Conservation (phyloP, 2,113 vertebrate genomes). For the Mionectes macconnelli region DNA sequence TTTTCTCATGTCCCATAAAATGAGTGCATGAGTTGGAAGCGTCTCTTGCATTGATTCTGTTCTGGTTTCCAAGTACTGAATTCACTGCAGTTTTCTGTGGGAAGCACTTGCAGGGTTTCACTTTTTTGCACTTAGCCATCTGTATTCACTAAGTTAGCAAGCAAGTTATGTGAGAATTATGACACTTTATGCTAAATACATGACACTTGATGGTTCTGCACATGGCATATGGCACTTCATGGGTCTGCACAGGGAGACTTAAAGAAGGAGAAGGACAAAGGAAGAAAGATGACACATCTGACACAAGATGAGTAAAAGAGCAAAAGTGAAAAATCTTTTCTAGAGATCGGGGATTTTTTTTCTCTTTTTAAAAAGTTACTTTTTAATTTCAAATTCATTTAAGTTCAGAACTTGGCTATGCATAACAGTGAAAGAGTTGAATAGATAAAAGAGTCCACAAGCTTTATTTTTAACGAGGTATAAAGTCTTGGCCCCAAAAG, state of each 20-base stretch:
- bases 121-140: slow-evolving; percentile 32
- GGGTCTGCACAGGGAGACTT: not conserved
- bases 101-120: slow-evolving; percentile 19
- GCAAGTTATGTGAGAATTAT: slow-evolving; percentile 43
- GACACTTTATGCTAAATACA: slow-evolving; percentile 45
- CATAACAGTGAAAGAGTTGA: not conserved
- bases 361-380: not conserved
- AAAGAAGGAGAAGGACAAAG: not conserved
- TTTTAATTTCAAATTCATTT: not conserved
- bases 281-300: not conserved
- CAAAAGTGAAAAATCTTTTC: not conserved
- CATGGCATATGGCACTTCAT: not conserved
- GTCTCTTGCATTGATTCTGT: not conserved
- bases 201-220: slow-evolving; percentile 19
- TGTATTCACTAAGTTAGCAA: slow-evolving; percentile 36
- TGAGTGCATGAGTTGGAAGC: not conserved
- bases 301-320: not conserved
- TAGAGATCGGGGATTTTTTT: not conserved
- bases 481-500: not conserved
- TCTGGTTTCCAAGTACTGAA: not conserved
- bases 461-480: not conserved
- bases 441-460: not conserved
- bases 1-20: not conserved
- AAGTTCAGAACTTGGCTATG: not conserved
- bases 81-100: slow-evolving; percentile 1